Conservation (phyloP, 2,113 vertebrate genomes). For the Cettia cetti region DNA sequence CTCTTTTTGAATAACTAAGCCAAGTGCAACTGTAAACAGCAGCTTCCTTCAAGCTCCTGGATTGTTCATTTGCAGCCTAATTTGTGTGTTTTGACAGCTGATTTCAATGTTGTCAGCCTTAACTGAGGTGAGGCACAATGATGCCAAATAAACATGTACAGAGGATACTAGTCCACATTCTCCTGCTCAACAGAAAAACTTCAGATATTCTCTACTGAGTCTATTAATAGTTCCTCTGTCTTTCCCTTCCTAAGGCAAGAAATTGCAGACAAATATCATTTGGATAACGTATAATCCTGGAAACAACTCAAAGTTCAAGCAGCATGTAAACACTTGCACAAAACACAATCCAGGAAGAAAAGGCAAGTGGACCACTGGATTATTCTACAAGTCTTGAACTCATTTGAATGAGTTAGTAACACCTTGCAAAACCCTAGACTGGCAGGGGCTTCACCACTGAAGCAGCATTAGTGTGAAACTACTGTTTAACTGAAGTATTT, state of each 20-base stretch:
- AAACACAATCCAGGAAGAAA: neutral
- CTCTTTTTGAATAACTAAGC: neutral
- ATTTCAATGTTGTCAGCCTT: neutral
- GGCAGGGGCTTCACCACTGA: neutral
- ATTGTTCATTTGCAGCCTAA: neutral
- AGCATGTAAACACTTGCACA: neutral
- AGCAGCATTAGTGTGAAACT: neutral
- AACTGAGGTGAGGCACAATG: neutral
- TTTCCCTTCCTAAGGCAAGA: neutral
- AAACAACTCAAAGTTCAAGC: neutral
- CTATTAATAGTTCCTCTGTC: neutral
- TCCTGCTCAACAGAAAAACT: neutral
- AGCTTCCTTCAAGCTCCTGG: neutral
- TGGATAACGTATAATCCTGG: neutral
- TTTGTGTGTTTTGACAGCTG: neutral
- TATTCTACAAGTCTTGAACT: neutral
- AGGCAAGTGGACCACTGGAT: neutral
- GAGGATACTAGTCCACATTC: neutral
- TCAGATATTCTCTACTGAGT: neutral
- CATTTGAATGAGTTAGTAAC: neutral
- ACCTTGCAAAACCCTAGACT: neutral
- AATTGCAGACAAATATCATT: neutral
- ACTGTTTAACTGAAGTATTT: rapidly evolving
- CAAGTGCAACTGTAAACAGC: neutral
- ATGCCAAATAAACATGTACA: neutral